phyloP scores from a whole-genome alignment of 1,140 invertebrate genomes.

The Caenorhabditis briggsae region DNA sequence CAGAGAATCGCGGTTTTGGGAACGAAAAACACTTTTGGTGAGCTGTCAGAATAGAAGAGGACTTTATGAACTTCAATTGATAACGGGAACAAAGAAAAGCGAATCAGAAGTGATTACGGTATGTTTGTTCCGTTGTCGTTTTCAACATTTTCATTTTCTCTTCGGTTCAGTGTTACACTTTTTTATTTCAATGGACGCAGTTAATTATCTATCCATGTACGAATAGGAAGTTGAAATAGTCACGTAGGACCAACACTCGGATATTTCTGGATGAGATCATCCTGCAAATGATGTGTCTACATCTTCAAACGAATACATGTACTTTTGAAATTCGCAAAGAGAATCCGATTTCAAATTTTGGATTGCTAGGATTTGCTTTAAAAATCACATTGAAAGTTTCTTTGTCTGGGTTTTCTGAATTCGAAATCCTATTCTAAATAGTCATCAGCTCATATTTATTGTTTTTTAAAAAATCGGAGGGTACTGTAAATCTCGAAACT shows the following conservation, averaged over 20 bases:
- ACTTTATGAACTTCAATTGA: background rate
- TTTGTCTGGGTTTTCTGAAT: too few relatives aligned
- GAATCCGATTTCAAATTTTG: background rate
- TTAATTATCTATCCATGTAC: constrained; percentile 1
- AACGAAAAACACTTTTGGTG: constrained; percentile 7
- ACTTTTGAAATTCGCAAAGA: background rate
- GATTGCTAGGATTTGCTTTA: too few relatives aligned
- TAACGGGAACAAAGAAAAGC: background rate
- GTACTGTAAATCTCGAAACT: too few relatives aligned
- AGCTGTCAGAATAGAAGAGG: too few relatives aligned
- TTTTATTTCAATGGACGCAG: background rate
- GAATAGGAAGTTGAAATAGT: background rate
- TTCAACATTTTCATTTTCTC: background rate
- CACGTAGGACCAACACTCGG: background rate
- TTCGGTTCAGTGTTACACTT: too few relatives aligned
- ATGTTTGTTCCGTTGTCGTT: background rate
- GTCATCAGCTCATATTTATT: too few relatives aligned
- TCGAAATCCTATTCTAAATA: too few relatives aligned
- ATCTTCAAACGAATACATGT: background rate
- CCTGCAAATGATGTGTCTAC: background rate
- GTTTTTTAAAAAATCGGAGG: too few relatives aligned
- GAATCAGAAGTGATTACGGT: background rate
- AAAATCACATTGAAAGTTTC: too few relatives aligned
- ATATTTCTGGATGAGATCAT: background rate
- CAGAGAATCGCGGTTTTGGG: background rate